A percentile compares a stretch with the other conserved stretches of the same genome.
phyloP scores from a whole-genome alignment of 2,797 vertebrate species.

The Margarornis squamiger region DNA sequence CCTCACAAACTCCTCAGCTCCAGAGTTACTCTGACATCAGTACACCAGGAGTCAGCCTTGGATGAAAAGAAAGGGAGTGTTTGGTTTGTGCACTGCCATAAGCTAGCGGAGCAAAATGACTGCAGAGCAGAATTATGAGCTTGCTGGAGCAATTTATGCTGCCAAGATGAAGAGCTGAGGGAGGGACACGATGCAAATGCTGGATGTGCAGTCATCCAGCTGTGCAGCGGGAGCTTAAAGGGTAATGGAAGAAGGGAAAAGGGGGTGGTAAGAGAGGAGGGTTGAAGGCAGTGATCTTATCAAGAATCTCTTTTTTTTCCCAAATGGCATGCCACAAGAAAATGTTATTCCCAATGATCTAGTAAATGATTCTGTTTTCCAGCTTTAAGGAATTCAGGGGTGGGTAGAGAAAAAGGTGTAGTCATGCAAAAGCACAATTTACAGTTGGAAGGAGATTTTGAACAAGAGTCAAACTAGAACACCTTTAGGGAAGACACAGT shows the following conservation, averaged over 20 bases:
- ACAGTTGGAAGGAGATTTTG: background rate
- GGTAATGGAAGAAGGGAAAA: background rate
- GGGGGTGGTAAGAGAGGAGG: background rate
- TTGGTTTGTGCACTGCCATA: background rate
- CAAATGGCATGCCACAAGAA: background rate
- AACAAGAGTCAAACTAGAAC: background rate
- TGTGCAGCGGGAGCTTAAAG: background rate
- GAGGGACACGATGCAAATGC: background rate
- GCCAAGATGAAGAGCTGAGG: background rate
- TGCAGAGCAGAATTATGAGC: background rate
- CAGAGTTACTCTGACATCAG: background rate
- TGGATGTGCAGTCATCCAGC: background rate
- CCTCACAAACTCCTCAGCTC: background rate
- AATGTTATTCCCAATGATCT: constrained; percentile 17
- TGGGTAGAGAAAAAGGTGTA: background rate
- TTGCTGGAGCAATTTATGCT: background rate
- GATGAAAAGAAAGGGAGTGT: background rate
- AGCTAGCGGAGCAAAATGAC: background rate
- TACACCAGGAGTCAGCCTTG: background rate
- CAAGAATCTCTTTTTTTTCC: background rate
- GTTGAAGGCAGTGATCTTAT: background rate
- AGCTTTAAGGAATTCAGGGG: background rate
- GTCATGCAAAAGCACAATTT: constrained; percentile 12
- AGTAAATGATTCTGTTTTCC: constrained; percentile 29
- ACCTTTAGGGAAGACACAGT: background rate